Evolutionary conservation across 1,140 invertebrate species (phyloP), one percentile per base, ranked within the genome.

Genomic region (Drosophila arizonae): DNA sequence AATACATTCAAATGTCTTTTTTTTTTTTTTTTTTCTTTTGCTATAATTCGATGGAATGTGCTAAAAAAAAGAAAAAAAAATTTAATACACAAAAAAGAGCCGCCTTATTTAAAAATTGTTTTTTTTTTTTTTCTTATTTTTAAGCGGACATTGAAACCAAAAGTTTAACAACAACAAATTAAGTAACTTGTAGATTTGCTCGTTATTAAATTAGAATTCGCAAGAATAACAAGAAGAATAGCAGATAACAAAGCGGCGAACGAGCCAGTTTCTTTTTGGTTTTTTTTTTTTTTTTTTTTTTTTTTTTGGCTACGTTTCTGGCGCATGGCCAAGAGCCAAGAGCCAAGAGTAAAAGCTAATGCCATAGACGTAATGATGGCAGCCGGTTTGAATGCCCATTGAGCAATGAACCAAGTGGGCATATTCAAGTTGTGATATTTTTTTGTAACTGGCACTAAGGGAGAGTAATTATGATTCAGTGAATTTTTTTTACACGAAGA

Each of bases 141-240:
- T 15, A 13, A 33, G 46, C 64, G 26, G 45, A 36, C 33, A 62
- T 80, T 46, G 15, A 72, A n/a, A 50, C 10, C 8, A 24, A 15
- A 8, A 21, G 15, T 46, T 52, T 36, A 68, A 15, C 57, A 64
- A 8, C 17, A 36, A 62, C 24, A 28, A 68, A 43, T 33, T 61
- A 77, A 73, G 61, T 57, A 67, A 79, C 65, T 78, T 61, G 62
- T 79, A 72, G 69, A 73, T 62, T 63, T 56, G 67, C 17, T 52
- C 21, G 69, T 87, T 87, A 81, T 87, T 69, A 72, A 68, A 79
- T 87, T 87, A 81, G 68, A 76, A 82, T 48, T 54, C 28, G 45
- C 65, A 61, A 70, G 46, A 72, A 72, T 48, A 46, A 46, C 8
- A 39, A 26, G 9, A 33, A 61, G 24, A 21, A 57, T 30, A 67